Percentiles rank a stretch among this genome's conserved stretches.
Conservation (phyloP, 2,113 vertebrate genomes). For the Neopipo cinnamomea region DNA sequence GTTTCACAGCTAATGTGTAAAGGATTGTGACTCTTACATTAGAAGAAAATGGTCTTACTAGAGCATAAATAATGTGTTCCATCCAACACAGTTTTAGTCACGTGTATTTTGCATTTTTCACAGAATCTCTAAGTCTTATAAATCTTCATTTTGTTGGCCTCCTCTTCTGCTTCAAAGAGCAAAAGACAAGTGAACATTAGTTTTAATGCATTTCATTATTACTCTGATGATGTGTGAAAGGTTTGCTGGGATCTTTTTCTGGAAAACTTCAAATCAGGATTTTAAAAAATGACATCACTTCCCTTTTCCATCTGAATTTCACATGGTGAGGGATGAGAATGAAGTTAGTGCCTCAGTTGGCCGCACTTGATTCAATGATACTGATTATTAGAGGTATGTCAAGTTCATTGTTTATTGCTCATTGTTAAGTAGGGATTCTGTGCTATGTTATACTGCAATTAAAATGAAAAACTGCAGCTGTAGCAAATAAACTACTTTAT, state of each 20-base stretch:
- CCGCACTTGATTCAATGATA: background rate
- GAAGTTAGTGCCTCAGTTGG: background rate
- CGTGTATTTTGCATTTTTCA: conserved; percentile 22
- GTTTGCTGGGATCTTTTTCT: background rate
- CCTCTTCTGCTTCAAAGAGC: background rate
- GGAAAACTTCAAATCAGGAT: conserved; percentile 28
- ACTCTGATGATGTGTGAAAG: conserved; percentile 25
- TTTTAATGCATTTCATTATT: conserved; percentile 47
- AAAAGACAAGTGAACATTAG: conserved; percentile 3
- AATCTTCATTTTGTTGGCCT: background rate
- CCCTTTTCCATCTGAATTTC: background rate
- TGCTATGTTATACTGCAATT: background rate
- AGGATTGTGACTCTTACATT: background rate
- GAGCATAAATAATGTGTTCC: background rate
- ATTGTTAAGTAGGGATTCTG: background rate
- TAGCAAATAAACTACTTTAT: background rate
- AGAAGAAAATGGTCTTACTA: background rate
- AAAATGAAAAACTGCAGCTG: background rate
- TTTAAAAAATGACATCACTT: conserved; percentile 27
- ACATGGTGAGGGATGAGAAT: background rate
- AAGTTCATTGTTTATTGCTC: background rate
- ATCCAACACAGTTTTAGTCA: background rate
- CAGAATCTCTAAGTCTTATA: background rate
- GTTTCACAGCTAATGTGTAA: background rate
- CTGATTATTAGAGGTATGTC: background rate